Base-by-base conservation (phyloP, 2,113 vertebrate species). In the Phalacrocorax carbo region DNA sequence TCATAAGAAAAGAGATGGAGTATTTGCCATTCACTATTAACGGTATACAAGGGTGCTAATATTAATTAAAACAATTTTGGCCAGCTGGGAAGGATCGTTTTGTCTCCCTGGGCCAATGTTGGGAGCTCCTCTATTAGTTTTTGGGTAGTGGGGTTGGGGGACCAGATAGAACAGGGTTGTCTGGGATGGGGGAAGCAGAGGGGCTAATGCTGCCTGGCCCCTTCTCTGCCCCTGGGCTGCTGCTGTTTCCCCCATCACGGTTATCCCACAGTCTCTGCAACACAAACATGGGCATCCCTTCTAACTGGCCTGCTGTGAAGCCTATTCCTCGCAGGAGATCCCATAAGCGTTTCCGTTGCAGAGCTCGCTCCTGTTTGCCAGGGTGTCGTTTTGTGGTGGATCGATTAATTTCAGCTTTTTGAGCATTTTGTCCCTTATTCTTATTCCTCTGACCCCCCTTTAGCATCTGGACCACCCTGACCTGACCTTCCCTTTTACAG, bases 181-280 rank as follows among this genome's bases (percentile, higher is more conserved):
- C 46, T 0, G 29, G 46, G 89, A 29, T 15, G 52, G 73, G 27
- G 32, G 60, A 72, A 58, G 60, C 44, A 52, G 60, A 52, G 23
- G 82, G 27, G 52, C 29, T 73, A 60, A 30, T 2, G 0, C 7
- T 8, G 1, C 20, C 11, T 0, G 1, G 25, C 36, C 22, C 57
- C 9, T 72, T 27, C 32, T 10, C 44, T 49, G 40, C 32, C 27
- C 32, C 30, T 2, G 32, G 15, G 49, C 61, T 26, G 51, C 82
- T 42, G 40, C 32, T 46, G 62, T 40, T 22, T 6, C 14, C 46
- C 29, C 22, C 13, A 13, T 42, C 4, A 0, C 23, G 34, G 3
- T 72, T 48, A 7, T 46, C 62, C 73, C 69, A 89, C 17, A 62
- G 58, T 3, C 30, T 46, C 5, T 62, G 62, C 36, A 76, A 32